Evolutionary conservation across 2,113 vertebrate species (phyloP).

Genomic region (Theristicus caerulescens): DNA sequence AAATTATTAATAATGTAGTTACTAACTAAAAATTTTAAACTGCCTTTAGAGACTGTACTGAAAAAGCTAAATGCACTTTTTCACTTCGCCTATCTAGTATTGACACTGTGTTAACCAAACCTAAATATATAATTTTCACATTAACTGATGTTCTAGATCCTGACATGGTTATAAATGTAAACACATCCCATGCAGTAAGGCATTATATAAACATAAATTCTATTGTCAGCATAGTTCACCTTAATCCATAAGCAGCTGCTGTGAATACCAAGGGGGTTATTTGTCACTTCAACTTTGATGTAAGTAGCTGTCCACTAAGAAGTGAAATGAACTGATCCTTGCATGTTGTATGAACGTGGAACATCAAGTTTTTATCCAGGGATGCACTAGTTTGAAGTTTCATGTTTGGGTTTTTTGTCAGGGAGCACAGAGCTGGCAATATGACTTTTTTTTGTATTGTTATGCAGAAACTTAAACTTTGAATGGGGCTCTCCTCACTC

Average conservation of each 20-base stretch:
- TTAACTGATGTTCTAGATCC: background rate
- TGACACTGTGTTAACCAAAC: background rate
- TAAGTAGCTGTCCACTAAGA: background rate
- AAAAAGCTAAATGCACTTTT: background rate
- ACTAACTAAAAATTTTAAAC: background rate
- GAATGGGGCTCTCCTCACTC: background rate
- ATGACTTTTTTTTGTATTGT: background rate
- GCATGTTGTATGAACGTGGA: background rate
- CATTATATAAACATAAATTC: background rate
- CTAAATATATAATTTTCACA: background rate
- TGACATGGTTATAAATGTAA: background rate
- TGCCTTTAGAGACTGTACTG: background rate
- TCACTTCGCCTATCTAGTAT: background rate
- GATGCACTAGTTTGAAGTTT: background rate
- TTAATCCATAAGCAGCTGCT: background rate
- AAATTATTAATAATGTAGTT: background rate
- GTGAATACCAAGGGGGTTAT: background rate
- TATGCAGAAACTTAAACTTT: background rate
- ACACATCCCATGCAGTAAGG: background rate
- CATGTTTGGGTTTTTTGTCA: background rate
- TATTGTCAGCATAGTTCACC: background rate
- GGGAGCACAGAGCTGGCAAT: background rate
- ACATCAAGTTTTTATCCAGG: background rate
- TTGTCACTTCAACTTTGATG: background rate
- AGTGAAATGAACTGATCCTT: background rate